A percentile compares a stretch with the other conserved stretches of the same genome.
phyloP scores from a whole-genome alignment of 2,888 invertebrate species.

The Noctuana brunneofusca region DNA sequence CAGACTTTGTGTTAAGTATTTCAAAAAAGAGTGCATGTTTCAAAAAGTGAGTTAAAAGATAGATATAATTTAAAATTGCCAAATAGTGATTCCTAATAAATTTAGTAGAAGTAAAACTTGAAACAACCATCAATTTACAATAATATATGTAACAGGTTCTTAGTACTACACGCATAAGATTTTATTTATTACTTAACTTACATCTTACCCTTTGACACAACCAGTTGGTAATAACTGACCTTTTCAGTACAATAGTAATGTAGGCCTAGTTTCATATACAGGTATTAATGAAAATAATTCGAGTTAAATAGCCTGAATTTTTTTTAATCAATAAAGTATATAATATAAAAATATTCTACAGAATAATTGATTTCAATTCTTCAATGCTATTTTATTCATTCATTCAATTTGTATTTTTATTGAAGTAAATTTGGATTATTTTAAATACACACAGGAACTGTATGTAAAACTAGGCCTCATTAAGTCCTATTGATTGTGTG shows the following conservation, averaged over 20 bases:
- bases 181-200: conserved; percentile 21
- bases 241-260: conserved; percentile 16
- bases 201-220: conserved; percentile 40
- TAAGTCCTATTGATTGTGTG: conserved; percentile 17
- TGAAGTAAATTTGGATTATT: too few species aligned
- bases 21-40: conserved; percentile 57
- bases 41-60: conserved; percentile 31
- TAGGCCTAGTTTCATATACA: conserved; percentile 32
- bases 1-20: neutral
- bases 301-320: neutral
- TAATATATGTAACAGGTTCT: conserved; percentile 40
- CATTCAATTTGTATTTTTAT: too few species aligned
- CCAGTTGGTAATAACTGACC: conserved; percentile 32
- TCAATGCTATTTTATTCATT: too few species aligned
- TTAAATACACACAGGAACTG: neutral
- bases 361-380: too few species aligned
- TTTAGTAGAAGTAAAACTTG: conserved; percentile 43
- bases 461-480: conserved; percentile 27
- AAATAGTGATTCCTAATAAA: conserved; percentile 41
- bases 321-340: too few species aligned
- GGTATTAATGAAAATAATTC: neutral
- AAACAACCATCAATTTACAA: conserved; percentile 50
- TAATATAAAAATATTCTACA: neutral
- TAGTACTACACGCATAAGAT: conserved; percentile 40
- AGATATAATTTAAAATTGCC: conserved; percentile 10